phyloP scores from a whole-genome alignment of 2,797 vertebrate genomes.

The Heliangelus exortis region DNA sequence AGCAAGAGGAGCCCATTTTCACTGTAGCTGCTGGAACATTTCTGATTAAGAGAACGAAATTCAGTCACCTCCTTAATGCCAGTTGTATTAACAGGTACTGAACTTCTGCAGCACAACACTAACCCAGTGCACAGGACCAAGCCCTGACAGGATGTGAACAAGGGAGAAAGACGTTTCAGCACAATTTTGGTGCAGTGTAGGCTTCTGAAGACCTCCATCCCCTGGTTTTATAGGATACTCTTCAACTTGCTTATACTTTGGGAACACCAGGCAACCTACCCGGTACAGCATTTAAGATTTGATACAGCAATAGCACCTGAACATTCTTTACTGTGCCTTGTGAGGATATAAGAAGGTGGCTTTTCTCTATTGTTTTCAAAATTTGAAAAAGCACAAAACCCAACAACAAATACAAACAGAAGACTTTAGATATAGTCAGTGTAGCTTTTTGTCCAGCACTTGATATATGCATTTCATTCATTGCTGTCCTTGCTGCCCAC shows the following conservation, averaged over 20 bases:
- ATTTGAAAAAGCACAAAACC: neutral
- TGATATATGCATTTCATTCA: neutral
- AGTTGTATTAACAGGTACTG: neutral
- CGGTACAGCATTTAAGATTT: neutral
- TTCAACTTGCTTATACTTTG: neutral
- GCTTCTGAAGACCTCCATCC: neutral
- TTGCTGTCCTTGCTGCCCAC: accelerated
- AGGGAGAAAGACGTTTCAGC: neutral
- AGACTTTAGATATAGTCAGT: neutral
- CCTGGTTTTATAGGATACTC: neutral
- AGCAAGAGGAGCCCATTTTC: neutral
- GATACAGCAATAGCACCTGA: neutral
- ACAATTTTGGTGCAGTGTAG: neutral
- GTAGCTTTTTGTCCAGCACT: neutral
- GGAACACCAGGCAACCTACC: neutral
- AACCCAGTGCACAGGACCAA: accelerated
- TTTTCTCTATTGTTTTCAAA: neutral
- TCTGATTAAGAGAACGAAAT: neutral
- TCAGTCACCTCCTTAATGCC: neutral
- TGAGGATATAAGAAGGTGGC: neutral
- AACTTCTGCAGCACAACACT: neutral
- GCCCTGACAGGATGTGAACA: neutral
- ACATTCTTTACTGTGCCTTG: neutral
- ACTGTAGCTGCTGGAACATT: neutral
- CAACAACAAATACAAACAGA: neutral